These are phyloP conservation scores for Ceratina japonica DNA, from an alignment of 1,140 invertebrate species.

Conservation along the genomic window DNA sequence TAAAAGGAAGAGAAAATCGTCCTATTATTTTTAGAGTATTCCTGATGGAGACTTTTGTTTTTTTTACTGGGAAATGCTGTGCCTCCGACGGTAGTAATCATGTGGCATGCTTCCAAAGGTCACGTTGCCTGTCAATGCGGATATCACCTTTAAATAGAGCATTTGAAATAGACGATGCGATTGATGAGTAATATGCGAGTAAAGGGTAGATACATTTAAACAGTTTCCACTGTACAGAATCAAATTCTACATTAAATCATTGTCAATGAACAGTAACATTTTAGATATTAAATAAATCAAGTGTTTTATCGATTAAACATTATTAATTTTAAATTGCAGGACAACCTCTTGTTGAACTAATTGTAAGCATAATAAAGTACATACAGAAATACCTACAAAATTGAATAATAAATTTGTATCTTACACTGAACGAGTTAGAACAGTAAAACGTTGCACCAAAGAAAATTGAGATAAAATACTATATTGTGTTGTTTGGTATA, in stretches of 20 bases:
- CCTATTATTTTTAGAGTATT: background rate
- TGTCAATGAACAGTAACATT: no score
- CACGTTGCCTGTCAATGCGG: slow-evolving; percentile 35
- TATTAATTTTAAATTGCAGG: background rate
- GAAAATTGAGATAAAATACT: no score
- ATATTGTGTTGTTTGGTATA: no score
- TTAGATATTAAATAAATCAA: background rate
- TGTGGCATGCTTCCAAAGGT: slow-evolving; percentile 31
- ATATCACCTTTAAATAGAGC: slow-evolving; percentile 41
- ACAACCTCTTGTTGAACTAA: background rate
- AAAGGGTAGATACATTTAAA: background rate
- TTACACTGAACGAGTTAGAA: no score
- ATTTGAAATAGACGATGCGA: slow-evolving; percentile 24
- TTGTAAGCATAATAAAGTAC: no score
- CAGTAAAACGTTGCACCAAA: no score
- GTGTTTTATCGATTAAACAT: background rate
- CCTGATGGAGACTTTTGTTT: background rate
- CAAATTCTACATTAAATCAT: no score
- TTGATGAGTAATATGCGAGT: background rate
- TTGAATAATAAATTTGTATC: no score
- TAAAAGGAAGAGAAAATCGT: background rate
- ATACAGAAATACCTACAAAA: no score
- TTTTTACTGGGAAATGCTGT: slow-evolving; percentile 2
- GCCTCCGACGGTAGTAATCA: slow-evolving; percentile 1
- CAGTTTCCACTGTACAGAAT: background rate